Conservation (phyloP, 2,797 vertebrate genomes). For the Zenarchopterus dispar region DNA sequence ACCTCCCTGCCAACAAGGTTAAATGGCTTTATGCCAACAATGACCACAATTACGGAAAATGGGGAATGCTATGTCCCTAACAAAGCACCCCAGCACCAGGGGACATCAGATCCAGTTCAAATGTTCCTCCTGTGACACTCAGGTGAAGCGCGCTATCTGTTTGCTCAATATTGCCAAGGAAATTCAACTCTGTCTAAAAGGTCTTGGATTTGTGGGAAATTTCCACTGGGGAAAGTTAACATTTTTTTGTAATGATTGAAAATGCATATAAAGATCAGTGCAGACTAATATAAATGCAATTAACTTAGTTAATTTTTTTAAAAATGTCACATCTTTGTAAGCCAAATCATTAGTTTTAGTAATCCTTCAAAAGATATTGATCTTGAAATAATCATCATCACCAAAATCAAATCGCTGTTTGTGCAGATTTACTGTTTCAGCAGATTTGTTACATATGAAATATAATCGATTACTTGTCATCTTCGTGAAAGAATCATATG, state of each 20-base stretch:
- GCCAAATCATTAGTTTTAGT: too few species aligned
- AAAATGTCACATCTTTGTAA: too few species aligned
- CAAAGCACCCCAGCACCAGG: constrained; percentile 71
- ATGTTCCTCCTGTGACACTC: constrained; percentile 66
- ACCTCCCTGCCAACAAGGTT: constrained; percentile 65
- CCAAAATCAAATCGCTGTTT: too few species aligned
- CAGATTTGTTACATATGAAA: too few species aligned
- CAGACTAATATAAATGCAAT: too few species aligned
- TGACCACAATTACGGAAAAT: constrained; percentile 70
- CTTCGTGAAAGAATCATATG: constrained; percentile 1
- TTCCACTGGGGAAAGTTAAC: constrained; percentile 27
- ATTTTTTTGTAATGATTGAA: too few species aligned
- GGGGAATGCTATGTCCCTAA: constrained; percentile 51
- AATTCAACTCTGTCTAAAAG: constrained; percentile 58
- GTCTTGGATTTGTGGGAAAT: constrained; percentile 24
- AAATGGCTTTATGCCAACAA: constrained; percentile 73
- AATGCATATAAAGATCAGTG: too few species aligned
- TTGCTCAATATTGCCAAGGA: constrained; percentile 60
- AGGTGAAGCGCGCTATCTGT: constrained; percentile 65
- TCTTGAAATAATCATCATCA: too few species aligned
- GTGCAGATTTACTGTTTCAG: too few species aligned
- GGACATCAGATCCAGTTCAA: constrained; percentile 71
- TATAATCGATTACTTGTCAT: background rate
- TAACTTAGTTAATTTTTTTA: too few species aligned
- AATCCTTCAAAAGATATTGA: too few species aligned